Base-by-base conservation (phyloP, 2,797 vertebrate genomes). In the Selene dorsalis region DNA sequence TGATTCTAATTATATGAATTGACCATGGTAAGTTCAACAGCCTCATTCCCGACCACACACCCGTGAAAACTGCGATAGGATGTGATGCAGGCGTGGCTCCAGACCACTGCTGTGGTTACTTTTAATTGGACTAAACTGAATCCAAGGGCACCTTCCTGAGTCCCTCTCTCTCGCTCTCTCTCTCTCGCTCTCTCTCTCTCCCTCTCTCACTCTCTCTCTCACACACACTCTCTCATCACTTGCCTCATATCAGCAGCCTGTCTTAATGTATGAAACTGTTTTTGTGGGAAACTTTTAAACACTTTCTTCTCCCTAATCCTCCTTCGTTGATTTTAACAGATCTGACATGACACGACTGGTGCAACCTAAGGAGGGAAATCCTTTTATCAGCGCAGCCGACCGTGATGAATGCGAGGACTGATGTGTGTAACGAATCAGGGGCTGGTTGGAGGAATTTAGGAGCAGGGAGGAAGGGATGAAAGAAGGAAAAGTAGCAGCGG, bases 291-390 rank as follows among this genome's bases (percentile, higher is more conserved):
- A 88, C 76, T 88, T 91, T 88, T 75, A 87, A 82, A 88, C 65
- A 59, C 83, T 89, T 89, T 85, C 75, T 89, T 84, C 72, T 78
- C 65, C 13, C 69, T 91, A 92, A 91, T 93, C 92, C 91, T 73
- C 35, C 80, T 50, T 24, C 4, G 45, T 69, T 88, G 89, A 90
- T 89, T 81, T 75, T 57, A 88, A 81, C 87, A 80, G 90, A 90
- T 90, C 85, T 89, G 88, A 91, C 89, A 86, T 66, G 73, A 85
- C 85, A 76, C 45, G 70, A 82, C 79, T 75, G 86, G 69, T 53
- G 84, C 73, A 82, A 86, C 84, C 64, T 82, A 60, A 79, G 77
- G 77, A 85, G 83, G 85, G 77, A 91, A 91, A 92, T 92, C 90
- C 90, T 89, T 91, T 92, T 91, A 92, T 92, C 90, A 86, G 89